Percentiles rank a stretch among this genome's conserved stretches.
Conservation (phyloP, 2,888 invertebrate genomes). For the Pycnomerus fuliginosus region DNA sequence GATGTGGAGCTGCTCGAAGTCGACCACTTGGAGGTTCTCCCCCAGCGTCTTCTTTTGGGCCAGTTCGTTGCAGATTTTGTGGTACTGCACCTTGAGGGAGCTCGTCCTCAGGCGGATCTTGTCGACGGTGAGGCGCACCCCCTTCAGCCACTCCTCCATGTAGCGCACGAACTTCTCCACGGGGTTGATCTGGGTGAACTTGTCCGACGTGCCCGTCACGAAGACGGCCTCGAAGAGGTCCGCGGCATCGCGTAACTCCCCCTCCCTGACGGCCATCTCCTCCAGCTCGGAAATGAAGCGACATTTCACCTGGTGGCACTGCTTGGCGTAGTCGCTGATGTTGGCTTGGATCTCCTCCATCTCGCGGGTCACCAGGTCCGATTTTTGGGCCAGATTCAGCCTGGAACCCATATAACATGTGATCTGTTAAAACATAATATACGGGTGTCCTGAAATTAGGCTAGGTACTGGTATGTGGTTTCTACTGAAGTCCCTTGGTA, state of each 20-base stretch:
- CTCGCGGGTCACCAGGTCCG: conserved; percentile 24
- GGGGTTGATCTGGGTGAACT: conserved; percentile 60
- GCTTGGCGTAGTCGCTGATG: conserved; percentile 15
- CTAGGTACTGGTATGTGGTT: no score
- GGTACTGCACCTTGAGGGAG: conserved; percentile 56
- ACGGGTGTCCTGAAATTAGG: no score
- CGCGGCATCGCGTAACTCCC: conserved; percentile 54
- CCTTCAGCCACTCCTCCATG: conserved; percentile 61
- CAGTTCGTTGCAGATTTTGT: conserved; percentile 57
- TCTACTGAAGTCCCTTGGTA: no score
- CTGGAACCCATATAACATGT: no score
- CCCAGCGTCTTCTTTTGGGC: conserved; percentile 58
- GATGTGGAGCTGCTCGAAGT: conserved; percentile 63
- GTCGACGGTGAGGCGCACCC: conserved; percentile 56
- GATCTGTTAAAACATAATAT: no score
- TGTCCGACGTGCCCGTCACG: conserved; percentile 46
- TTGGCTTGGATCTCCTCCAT: conserved; percentile 22
- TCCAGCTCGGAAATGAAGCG: conserved; percentile 37
- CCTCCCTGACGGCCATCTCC: conserved; percentile 56
- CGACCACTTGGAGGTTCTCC: conserved; percentile 59
- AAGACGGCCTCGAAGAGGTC: conserved; percentile 56
- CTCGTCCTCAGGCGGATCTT: conserved; percentile 59
- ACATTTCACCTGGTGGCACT: conserved; percentile 15
- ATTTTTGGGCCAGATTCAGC: conserved; percentile 27
- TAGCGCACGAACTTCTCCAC: conserved; percentile 55